Conservation (phyloP, 2,797 vertebrate species). For the Tokudaia muenninki region DNA sequence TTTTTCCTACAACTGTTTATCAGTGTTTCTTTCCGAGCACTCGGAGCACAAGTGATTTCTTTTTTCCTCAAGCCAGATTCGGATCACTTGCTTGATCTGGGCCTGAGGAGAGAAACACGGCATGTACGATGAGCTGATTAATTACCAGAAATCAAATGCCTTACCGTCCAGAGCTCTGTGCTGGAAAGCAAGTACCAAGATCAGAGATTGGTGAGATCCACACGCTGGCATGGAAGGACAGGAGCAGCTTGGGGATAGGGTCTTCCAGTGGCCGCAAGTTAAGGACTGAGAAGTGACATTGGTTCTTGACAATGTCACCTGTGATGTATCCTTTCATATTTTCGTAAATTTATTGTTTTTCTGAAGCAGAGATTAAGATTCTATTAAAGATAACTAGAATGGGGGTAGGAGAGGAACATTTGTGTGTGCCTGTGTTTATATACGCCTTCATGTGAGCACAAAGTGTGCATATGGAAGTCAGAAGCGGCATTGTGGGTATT, state of each 20-base stretch:
- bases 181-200: slow-evolving; percentile 83
- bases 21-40: slow-evolving; percentile 82
- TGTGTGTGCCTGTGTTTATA: neutral
- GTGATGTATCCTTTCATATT: slow-evolving; percentile 75
- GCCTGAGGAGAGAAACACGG: slow-evolving; percentile 87
- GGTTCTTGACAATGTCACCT: slow-evolving; percentile 88
- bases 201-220: slow-evolving; percentile 73
- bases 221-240: slow-evolving; percentile 81
- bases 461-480: neutral
- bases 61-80: slow-evolving; percentile 88
- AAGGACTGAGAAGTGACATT: slow-evolving; percentile 87
- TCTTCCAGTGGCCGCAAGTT: slow-evolving; percentile 87
- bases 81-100: slow-evolving; percentile 87
- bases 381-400: neutral
- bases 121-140: slow-evolving; percentile 90
- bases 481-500: too few relatives aligned
- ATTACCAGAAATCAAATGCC: slow-evolving; percentile 91
- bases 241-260: slow-evolving; percentile 83
- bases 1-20: slow-evolving; percentile 85
- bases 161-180: slow-evolving; percentile 85
- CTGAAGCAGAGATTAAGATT: neutral
- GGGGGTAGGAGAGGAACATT: neutral
- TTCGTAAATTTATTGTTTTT: neutral
- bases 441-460: neutral
- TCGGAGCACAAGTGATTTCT: slow-evolving; percentile 86